Evolutionary conservation across 2,797 vertebrate species (phyloP).

Genomic region (Acrocephalus scirpaceus): DNA sequence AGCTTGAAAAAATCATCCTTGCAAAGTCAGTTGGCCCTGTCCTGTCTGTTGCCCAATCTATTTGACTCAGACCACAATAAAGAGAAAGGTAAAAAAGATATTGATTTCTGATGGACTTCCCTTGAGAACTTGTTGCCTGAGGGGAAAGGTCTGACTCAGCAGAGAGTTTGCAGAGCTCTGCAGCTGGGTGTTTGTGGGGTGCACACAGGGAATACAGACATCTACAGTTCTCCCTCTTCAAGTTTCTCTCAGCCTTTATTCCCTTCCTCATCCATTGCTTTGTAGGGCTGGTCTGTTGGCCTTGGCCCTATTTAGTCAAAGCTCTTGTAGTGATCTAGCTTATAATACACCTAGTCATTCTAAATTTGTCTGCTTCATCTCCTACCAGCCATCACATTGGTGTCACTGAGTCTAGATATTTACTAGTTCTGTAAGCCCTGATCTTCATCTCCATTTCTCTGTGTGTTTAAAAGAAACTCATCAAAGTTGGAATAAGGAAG

Average conservation of each 20-base stretch:
- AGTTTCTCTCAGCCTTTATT: background rate
- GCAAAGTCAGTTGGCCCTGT: conserved; percentile 13
- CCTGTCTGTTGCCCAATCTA: conserved; percentile 20
- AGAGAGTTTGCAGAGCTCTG: background rate
- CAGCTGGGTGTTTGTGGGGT: background rate
- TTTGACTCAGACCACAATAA: background rate
- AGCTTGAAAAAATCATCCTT: conserved; percentile 24
- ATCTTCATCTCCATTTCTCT: background rate
- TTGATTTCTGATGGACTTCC: background rate
- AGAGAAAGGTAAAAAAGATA: background rate
- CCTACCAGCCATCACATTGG: background rate
- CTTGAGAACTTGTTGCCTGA: background rate
- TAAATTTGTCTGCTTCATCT: background rate
- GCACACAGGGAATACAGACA: background rate
- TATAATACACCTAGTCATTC: background rate
- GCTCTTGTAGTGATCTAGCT: background rate
- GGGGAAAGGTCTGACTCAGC: background rate
- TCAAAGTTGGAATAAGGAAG: background rate
- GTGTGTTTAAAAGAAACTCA: background rate
- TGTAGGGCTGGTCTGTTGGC: background rate
- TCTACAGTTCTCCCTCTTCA: background rate
- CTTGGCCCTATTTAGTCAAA: background rate
- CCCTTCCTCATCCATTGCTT: background rate
- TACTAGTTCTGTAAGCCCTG: background rate
- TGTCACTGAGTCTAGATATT: background rate